A percentile compares a stretch with the other conserved stretches of the same genome.
Conservation (phyloP, 2,113 vertebrate genomes). For the Lanius ludovicianus region DNA sequence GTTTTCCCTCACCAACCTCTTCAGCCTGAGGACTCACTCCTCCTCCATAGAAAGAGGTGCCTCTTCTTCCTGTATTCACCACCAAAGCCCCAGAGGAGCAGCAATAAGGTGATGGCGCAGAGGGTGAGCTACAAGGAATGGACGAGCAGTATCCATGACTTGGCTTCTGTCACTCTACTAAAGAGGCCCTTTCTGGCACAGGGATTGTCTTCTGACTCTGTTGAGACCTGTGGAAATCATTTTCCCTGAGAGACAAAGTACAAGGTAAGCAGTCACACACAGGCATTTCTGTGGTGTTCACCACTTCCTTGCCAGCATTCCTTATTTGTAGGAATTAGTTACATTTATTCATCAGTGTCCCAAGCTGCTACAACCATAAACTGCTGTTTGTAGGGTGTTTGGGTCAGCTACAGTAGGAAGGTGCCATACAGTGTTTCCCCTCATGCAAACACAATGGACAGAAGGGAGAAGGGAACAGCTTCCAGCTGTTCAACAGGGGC, state of each 20-base stretch:
- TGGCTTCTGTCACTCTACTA: neutral
- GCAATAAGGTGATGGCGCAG: rapidly evolving
- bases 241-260: neutral
- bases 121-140: neutral
- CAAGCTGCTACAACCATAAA: neutral
- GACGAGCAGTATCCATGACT: rapidly evolving
- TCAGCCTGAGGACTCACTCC: neutral
- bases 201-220: neutral
- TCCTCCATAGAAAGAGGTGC: neutral
- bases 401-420: neutral
- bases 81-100: neutral
- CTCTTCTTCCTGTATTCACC: neutral
- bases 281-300: neutral
- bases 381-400: neutral
- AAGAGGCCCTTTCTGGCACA: neutral
- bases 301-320: neutral
- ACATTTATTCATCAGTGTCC: neutral
- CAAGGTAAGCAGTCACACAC: rapidly evolving
- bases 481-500: neutral
- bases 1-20: neutral
- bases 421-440: neutral
- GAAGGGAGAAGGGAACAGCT: neutral
- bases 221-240: neutral
- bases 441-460: neutral
- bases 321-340: neutral